Evolutionary conservation across 2,797 vertebrate genomes (phyloP), one percentile per base, ranked within the genome.

Genomic region (Notoglanidium macrostoma): DNA sequence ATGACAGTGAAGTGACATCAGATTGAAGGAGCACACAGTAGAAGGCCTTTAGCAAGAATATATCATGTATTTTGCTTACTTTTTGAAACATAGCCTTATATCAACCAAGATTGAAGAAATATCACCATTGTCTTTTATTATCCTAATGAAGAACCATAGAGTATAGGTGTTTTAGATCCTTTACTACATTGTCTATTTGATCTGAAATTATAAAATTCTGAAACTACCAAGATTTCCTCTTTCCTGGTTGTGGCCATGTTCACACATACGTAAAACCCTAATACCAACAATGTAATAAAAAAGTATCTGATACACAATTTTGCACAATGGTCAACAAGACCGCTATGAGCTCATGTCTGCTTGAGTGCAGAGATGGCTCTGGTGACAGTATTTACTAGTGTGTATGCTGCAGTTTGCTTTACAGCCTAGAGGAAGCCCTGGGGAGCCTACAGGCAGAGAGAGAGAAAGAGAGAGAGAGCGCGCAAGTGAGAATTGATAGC

Each of bases 401-500:
- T 29, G 72, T 91, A 77, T 87, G 86, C 89, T 87, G 88, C 91
- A 90, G 90, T 91, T 93, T 89, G 84, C 90, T 91, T 90, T 86
- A 35, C 88, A 89, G 89, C 87, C 92, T 74, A 78, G 82, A 84
- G 85, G 80, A 91, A 85, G 85, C 81, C 87, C 90, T 80, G 68
- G 86, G 89, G 87, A 86, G 77, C 35, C 87, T 85, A 80, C 57
- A 73, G 88, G 84, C 86, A 86, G 65, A 61, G 73, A 74, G 76
- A 85, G 77, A 54, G 32, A 40, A 73, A 19, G 54, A 35, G 67
- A 63, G 76, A 46, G 81, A 67, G 46, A 81, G n/a, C 49, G 32
- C 70, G 57, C 61, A 65, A 55, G 59, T 55, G 83, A 90, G 85
- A 87, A 44, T 59, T 92, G 89, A 92, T 91, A 92, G 79, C 83